These are phyloP conservation scores for Datnioides undecimradiatus DNA, from an alignment of 2,113 vertebrate species.

Conservation along the genomic window DNA sequence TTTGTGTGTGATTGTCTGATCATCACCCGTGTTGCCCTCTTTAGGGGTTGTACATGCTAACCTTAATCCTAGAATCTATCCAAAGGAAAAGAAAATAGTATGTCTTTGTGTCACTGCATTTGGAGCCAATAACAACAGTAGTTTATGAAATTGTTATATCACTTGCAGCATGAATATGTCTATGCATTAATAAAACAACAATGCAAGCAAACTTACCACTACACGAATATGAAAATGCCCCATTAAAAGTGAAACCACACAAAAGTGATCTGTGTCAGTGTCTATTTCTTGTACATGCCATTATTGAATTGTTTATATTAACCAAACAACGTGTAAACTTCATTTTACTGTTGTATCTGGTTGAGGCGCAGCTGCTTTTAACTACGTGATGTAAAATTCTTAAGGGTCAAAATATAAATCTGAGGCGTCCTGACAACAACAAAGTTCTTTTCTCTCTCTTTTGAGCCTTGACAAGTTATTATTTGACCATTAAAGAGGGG, in stretches of 20 bases:
- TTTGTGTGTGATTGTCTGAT: conserved; percentile 8
- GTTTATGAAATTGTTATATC: conserved; percentile 20
- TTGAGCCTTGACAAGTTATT: no score
- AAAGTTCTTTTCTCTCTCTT: no score
- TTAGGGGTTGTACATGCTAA: not conserved
- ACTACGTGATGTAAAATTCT: not conserved
- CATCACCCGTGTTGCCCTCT: not conserved
- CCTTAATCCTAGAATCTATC: not conserved
- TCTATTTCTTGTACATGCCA: not conserved
- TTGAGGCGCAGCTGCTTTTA: not conserved
- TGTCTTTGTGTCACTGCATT: conserved; percentile 2
- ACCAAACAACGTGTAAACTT: not conserved
- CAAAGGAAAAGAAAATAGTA: not conserved
- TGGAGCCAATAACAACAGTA: conserved; percentile 5
- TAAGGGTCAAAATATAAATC: not conserved
- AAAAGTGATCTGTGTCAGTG: not conserved
- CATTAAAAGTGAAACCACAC: not conserved
- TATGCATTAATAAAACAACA: conserved; percentile 1
- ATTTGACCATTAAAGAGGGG: no score
- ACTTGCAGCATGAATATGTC: conserved; percentile 13
- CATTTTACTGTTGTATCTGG: not conserved
- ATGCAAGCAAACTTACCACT: not conserved
- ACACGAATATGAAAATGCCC: not conserved
- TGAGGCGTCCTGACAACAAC: not conserved
- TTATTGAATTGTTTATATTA: not conserved